Conservation (phyloP, 2,113 vertebrate species). For the Gambusia holbrooki region DNA sequence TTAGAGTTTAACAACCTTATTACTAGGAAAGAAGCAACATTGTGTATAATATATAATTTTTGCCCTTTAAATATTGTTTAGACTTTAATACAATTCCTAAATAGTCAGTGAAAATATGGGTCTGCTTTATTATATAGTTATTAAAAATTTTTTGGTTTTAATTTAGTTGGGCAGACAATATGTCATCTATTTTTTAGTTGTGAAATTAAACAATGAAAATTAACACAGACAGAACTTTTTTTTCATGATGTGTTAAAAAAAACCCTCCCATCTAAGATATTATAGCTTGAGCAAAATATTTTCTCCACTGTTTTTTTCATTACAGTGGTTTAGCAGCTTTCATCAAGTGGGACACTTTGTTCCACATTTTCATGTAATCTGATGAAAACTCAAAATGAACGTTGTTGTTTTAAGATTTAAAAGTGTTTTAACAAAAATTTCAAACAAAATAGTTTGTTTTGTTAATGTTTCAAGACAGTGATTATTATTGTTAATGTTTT, state of each 20-base stretch:
- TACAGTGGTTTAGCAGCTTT: background rate
- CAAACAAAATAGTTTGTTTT: background rate
- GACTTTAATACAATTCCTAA: too few species aligned
- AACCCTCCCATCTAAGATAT: background rate
- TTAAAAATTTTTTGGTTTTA: too few species aligned
- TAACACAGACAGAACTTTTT: background rate
- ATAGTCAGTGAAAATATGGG: too few species aligned
- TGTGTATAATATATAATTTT: too few species aligned
- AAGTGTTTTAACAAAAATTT: background rate
- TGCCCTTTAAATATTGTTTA: too few species aligned
- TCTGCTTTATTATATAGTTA: too few species aligned
- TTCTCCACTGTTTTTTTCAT: background rate
- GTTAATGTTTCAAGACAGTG: background rate
- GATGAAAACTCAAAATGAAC: background rate
- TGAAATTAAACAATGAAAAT: constrained; percentile 4
- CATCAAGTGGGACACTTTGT: background rate
- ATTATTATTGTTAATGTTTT: background rate
- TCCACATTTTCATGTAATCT: constrained; percentile 2
- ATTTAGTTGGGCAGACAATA: background rate
- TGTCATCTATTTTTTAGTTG: background rate
- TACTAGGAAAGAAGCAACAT: too few species aligned
- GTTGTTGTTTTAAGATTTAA: background rate
- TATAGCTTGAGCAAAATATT: background rate
- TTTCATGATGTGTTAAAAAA: constrained; percentile 3
- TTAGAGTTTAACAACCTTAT: too few species aligned